These are phyloP conservation scores for Cheilinus undulatus DNA, from an alignment of 2,113 vertebrate species.

Conservation along the genomic window DNA sequence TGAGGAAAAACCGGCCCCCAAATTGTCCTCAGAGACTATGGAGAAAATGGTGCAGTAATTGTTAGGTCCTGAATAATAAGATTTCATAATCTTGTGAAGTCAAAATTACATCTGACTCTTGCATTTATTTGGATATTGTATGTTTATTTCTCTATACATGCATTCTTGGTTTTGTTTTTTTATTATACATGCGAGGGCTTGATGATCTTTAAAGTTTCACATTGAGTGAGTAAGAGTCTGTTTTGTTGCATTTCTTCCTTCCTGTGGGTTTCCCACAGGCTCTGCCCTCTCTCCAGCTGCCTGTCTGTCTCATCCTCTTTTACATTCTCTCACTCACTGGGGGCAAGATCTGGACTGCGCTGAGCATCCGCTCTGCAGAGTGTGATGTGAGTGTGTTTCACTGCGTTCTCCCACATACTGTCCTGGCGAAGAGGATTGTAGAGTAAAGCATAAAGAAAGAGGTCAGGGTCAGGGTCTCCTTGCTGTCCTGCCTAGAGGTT, in stretches of 20 bases:
- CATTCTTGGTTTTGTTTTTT: no score
- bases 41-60: no score
- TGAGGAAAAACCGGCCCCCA: no score
- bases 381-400: conserved; percentile 15
- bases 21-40: no score
- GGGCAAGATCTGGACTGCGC: conserved; percentile 66
- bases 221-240: conserved; percentile 32
- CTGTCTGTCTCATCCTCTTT: conserved; percentile 58
- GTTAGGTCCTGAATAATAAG: no score
- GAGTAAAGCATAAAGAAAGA: conserved; percentile 1
- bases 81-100: no score
- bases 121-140: no score
- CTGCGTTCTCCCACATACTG: conserved; percentile 33
- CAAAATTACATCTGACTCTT: no score
- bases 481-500: conserved; percentile 6
- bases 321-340: conserved; percentile 67
- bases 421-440: background rate
- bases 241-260: conserved; percentile 52
- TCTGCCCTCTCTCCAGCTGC: conserved; percentile 49
- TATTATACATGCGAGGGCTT: no score
- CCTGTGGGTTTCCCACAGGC: conserved; percentile 66
- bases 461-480: conserved; percentile 40
- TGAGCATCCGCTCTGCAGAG: conserved; percentile 7
- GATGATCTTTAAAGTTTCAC: no score
- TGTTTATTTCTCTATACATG: no score